Evolutionary conservation across 2,888 invertebrate genomes (phyloP).

Genomic region (Sphaerophoria rueppellii): DNA sequence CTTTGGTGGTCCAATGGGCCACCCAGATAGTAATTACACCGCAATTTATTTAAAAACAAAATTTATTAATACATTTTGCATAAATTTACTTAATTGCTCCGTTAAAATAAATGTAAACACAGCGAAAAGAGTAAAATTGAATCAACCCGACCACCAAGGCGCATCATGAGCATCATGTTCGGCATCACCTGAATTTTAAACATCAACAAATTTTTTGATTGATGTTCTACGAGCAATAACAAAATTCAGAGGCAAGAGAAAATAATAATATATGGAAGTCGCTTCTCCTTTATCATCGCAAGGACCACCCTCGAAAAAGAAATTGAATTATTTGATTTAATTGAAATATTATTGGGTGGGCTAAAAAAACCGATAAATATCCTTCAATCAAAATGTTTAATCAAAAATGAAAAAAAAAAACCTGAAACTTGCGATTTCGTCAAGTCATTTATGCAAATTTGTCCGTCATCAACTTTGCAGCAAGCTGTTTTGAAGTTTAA

Average conservation of each 20-base stretch:
- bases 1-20: slow-evolving; percentile 59
- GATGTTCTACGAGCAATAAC: slow-evolving; percentile 31
- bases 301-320: slow-evolving; percentile 53
- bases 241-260: neutral
- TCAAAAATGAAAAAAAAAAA: slow-evolving; percentile 4
- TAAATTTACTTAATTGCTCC: slow-evolving; percentile 67
- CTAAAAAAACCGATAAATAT: slow-evolving; percentile 42
- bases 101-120: slow-evolving; percentile 43
- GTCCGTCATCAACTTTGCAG: too few species aligned
- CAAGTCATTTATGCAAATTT: too few species aligned
- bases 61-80: slow-evolving; percentile 53
- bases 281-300: slow-evolving; percentile 32
- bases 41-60: slow-evolving; percentile 54
- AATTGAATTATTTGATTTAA: slow-evolving; percentile 63
- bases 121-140: slow-evolving; percentile 51
- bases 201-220: slow-evolving; percentile 53
- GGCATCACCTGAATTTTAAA: slow-evolving; percentile 52
- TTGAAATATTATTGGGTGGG: slow-evolving; percentile 57
- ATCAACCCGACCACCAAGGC: slow-evolving; percentile 8
- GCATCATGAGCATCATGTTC: slow-evolving; percentile 16
- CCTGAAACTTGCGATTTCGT: too few species aligned
- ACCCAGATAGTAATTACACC: slow-evolving; percentile 53
- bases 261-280: slow-evolving; percentile 9
- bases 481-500: too few species aligned
- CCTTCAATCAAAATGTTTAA: slow-evolving; percentile 20